Evolutionary conservation across 2,113 vertebrate genomes (phyloP), one percentile per base, ranked within the genome.

Genomic region (Trogon surrucura): DNA sequence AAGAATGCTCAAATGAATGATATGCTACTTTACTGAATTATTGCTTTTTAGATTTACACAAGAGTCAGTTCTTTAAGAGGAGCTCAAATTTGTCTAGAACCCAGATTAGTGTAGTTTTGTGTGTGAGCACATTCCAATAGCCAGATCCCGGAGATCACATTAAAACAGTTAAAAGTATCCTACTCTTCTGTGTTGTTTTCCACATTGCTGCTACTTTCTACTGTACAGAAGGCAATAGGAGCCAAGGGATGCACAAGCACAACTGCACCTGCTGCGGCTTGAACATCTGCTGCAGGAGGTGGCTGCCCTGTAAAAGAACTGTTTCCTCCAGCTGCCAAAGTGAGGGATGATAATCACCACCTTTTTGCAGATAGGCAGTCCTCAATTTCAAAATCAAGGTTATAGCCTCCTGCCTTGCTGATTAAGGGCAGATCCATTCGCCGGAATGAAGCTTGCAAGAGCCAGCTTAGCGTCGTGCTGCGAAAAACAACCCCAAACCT

Each of bases 231-330:
- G 62, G 36, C 23, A 79, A 29, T 1, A 32, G 64, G n/a, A 83
- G 32, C 73, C 25, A 3, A 30, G 57, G 50, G 65, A 32, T 61
- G 44, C 4, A 19, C 58, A 51, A 77, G 45, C 14, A 13, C 21
- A 38, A 47, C 57, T 12, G 45, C 53, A n/a, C 16, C 53, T n/a
- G 53, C 18, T 30, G 38, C 0, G 1, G 30, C 48, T 15, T 3
- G 5, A 77, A 30, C 34, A 12, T 4, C 45, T 65, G 4, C 21
- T 66, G 87, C 25, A 78, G 45, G 58, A 25, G 6, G 69, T 7
- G 57, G 34, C 77, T 83, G 58, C 34, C 22, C 0, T 0, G 5
- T n/a, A n/a, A 29, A 41, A 56, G 66, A 54, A 48, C 23, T 0
- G 2, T 44, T 34, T 67, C 47, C 80, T 70, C 80, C 75, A 66